phyloP scores from a whole-genome alignment of 2,113 vertebrate species.

The Brachypodius melanocephalos region DNA sequence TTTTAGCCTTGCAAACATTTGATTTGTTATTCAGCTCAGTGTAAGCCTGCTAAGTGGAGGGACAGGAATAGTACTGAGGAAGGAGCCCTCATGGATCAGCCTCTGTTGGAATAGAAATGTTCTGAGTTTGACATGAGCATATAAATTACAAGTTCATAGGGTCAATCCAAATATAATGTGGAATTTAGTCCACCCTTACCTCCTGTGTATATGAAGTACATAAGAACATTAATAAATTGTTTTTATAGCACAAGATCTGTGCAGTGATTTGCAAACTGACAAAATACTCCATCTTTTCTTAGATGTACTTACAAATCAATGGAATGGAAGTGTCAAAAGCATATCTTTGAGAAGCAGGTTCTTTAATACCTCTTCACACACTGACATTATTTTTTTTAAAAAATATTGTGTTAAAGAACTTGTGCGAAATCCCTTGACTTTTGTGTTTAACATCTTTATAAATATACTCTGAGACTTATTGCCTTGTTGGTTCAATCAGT shows the following conservation, averaged over 20 bases:
- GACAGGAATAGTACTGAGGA: constrained; percentile 1
- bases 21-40: not conserved
- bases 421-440: constrained; percentile 19
- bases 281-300: constrained; percentile 29
- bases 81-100: not conserved
- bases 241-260: constrained; percentile 22
- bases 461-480: not conserved
- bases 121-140: constrained; percentile 9
- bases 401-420: constrained; percentile 2
- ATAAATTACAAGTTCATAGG: constrained; percentile 29
- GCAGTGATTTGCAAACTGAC: constrained; percentile 10
- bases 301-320: constrained; percentile 30
- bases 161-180: constrained; percentile 44
- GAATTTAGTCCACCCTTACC: constrained; percentile 18
- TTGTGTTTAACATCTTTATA: constrained; percentile 7
- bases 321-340: constrained; percentile 31
- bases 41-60: not conserved
- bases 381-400: constrained; percentile 1
- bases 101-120: not conserved
- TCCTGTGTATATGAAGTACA: not conserved
- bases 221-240: constrained; percentile 31
- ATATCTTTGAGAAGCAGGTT: constrained; percentile 14
- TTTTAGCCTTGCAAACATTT: not conserved
- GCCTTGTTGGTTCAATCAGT: not conserved
- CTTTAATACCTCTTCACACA: constrained; percentile 8